Conservation (phyloP, 1,140 invertebrate species). For the Leptinotarsa lineolata region DNA sequence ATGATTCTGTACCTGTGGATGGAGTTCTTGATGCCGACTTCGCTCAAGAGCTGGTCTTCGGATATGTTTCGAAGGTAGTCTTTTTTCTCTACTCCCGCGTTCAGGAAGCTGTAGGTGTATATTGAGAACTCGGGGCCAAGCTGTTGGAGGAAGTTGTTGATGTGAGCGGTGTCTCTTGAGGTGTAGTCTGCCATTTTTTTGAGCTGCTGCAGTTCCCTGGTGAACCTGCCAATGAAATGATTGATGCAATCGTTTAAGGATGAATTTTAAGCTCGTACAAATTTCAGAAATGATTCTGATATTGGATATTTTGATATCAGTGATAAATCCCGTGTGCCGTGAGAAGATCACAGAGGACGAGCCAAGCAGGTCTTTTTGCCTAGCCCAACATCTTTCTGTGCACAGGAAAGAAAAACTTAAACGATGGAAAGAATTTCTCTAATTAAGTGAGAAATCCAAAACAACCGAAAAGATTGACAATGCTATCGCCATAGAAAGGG, state of each 20-base stretch:
- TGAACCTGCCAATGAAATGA: conserved; percentile 70
- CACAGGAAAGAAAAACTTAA: too few relatives aligned
- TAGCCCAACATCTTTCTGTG: too few relatives aligned
- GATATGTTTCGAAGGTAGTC: conserved; percentile 78
- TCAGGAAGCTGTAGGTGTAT: conserved; percentile 96
- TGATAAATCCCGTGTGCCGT: too few relatives aligned
- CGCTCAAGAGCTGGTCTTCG: conserved; percentile 87
- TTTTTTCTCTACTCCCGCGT: conserved; percentile 87
- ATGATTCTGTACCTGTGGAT: conserved; percentile 92
- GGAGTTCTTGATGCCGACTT: conserved; percentile 91
- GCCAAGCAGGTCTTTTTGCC: too few relatives aligned
- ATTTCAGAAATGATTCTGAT: too few relatives aligned
- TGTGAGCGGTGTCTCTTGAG: conserved; percentile 86
- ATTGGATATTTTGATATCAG: too few relatives aligned
- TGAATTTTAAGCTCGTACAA: too few relatives aligned
- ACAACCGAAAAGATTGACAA: too few relatives aligned
- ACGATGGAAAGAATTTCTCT: too few relatives aligned
- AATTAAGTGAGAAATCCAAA: too few relatives aligned
- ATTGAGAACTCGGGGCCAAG: conserved; percentile 91
- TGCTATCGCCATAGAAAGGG: too few relatives aligned
- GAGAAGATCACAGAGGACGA: too few relatives aligned
- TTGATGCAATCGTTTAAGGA: not conserved
- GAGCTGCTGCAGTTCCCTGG: conserved; percentile 89
- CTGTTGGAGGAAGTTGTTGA: conserved; percentile 88
- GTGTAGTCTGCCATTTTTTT: conserved; percentile 98